Evolutionary conservation across 2,113 vertebrate species (phyloP), one percentile per base, ranked within the genome.

Genomic region (Platycercus adscitus): DNA sequence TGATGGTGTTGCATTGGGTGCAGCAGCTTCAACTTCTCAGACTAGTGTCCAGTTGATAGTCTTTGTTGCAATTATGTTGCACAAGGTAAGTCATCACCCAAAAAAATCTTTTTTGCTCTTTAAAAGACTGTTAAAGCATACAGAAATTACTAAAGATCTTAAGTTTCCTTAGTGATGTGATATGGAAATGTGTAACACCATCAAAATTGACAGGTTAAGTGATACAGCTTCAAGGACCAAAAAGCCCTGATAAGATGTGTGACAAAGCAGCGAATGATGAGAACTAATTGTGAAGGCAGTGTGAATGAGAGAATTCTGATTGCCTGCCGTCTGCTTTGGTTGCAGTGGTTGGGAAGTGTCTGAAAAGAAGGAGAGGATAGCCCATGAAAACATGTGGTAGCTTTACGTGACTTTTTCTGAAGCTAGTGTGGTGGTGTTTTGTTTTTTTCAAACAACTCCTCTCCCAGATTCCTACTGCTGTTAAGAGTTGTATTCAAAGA

Each of bases 21-120:
- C 99, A n/a, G 99, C 99, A 73, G 99, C 99, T 96, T 99, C 99
- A 28, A 99, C 99, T 52, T 99, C 99, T 86, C 99, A 99, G 97
- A 99, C 99, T 56, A 99, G 99, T 41, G 99, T 99, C 91, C 99
- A 99, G 93, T 98, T 99, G 96, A 99, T 99, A 89, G 99, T 99
- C 26, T 99, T 99, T 89, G 99, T 99, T 91, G 99, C 99, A 0
- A 99, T 99, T 91, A 99, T 99, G 99, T 97, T 99, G 84, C 99
- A 99, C 95, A 99, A 99, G 99, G 99, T 99, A 98, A 97, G 97
- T 79, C 33, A 41, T 56, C 16, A 44, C 69, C 24, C 11, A 55
- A 49, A 96, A 87, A 91, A 31, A n/a, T 4, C 4, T 24, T 69
- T 5, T 3, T 63, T 72, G 29, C 56, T 88, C 33, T 89, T 85